phyloP scores from a whole-genome alignment of 2,888 invertebrate genomes.

The Norana najaformis region DNA sequence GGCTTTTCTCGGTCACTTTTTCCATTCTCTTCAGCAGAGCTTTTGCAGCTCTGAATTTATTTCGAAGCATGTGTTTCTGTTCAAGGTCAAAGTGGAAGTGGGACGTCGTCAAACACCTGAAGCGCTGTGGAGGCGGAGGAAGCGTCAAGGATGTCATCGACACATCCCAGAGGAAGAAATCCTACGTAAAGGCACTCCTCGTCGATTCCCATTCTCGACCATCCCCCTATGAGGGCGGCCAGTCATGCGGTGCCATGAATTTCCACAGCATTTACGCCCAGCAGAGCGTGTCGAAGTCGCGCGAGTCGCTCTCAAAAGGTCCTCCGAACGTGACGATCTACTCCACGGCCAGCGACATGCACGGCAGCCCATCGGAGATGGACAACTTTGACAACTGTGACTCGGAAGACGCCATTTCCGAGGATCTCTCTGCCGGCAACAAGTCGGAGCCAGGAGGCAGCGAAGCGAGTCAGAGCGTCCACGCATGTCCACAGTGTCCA shows the following conservation, averaged over 20 bases:
- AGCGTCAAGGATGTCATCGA: conserved; percentile 61
- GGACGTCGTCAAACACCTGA: conserved; percentile 62
- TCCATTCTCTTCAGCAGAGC: not conserved
- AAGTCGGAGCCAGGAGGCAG: not conserved
- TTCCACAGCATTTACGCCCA: not conserved
- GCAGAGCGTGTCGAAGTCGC: not conserved
- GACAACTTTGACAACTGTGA: not conserved
- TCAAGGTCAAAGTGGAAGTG: conserved; percentile 61
- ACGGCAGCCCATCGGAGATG: not conserved
- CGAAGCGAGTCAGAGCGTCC: conserved; percentile 40
- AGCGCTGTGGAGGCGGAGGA: conserved; percentile 57
- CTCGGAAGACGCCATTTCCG: not conserved
- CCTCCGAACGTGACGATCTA: conserved; percentile 57
- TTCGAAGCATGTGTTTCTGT: not conserved
- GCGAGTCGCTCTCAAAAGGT: conserved; percentile 44
- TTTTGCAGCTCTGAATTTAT: not conserved
- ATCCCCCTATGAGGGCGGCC: conserved; percentile 2
- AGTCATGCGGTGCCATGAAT: not conserved
- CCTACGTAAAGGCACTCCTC: conserved; percentile 32
- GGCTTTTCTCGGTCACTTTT: too few relatives aligned
- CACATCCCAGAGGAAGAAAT: conserved; percentile 47
- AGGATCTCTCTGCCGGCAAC: not conserved
- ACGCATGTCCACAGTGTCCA: conserved; percentile 57
- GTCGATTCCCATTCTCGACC: conserved; percentile 9
- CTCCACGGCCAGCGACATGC: conserved; percentile 32